Base-by-base conservation (phyloP, 2,797 vertebrate genomes). In the Coranthus polyacanthus region DNA sequence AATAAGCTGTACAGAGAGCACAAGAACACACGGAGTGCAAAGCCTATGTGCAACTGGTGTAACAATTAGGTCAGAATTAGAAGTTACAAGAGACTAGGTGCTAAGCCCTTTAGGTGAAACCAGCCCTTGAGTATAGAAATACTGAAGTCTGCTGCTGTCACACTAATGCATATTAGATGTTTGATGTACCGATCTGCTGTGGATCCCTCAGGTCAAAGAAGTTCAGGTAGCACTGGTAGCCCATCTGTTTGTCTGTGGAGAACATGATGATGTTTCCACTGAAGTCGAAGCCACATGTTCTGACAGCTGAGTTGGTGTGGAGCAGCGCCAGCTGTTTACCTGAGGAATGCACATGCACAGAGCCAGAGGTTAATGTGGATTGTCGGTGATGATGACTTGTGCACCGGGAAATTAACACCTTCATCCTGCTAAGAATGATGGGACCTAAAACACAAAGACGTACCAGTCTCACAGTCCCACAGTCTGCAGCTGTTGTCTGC, bases 221-320 rank as follows among this genome's bases (percentile, higher is more conserved):
- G 93, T 96, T 98, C 65, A 99, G 94, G 8, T 91, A 99, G 68
- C 98, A 99, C 92, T 98, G 96, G 90, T 99, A 99, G 0, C 98
- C 98, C 98, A 99, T 99, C 93, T 99, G 98, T 82, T 99, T 99
- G 84, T 99, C 98, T 1, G 98, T 99, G 73, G 97, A 98, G 74
- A 99, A 99, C 97, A 99, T 99, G 88, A 99, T 95, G 92, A 99
- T 99, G 87, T 99, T 99, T 26, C 98, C 98, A 4, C 97, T 98
- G 17, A 98, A 99, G 89, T 99, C 98, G 22, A 99, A 99, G 69
- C 98, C 98, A 0, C 98, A 99, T 0, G 97, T 99, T 62, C 98
- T 95, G 13, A 99, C 98, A 0, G 98, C 98, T 0, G 98, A 99
- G 89, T 95, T 99, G 70, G 98, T 99, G 67, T 99, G 89, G 75